A percentile compares a stretch with the other conserved stretches of the same genome.
phyloP scores from a whole-genome alignment of 1,140 invertebrate species.

The Chironomus tepperi region DNA sequence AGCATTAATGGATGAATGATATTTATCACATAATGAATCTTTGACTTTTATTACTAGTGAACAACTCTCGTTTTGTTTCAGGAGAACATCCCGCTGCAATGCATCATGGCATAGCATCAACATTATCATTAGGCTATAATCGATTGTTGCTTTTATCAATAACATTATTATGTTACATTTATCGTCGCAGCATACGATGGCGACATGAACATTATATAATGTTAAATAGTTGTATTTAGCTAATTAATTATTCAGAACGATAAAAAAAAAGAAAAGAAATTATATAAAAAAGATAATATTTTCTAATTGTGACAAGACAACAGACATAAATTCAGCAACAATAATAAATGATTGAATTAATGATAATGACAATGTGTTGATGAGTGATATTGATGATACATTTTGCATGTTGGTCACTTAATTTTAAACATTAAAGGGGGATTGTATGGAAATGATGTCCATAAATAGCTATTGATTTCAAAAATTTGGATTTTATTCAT shows the following conservation, averaged over 20 bases:
- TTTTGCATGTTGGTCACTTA: neutral
- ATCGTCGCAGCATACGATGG: conserved; percentile 27
- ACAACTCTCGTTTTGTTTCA: conserved; percentile 40
- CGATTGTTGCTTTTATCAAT: conserved; percentile 30
- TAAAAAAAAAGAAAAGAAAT: neutral
- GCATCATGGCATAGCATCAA: conserved; percentile 54
- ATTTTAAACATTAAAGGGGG: too few relatives aligned
- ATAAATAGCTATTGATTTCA: too few relatives aligned
- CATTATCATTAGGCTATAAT: conserved; percentile 34
- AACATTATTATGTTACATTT: conserved; percentile 28
- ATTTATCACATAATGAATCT: too few relatives aligned
- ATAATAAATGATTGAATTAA: neutral
- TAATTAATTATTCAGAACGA: conserved; percentile 19
- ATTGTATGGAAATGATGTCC: too few relatives aligned
- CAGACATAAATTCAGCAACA: neutral
- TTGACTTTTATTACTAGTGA: conserved; percentile 19
- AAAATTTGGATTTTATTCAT: too few relatives aligned
- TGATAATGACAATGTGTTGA: neutral
- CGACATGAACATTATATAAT: neutral
- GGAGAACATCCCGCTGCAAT: conserved; percentile 75
- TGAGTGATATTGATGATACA: neutral
- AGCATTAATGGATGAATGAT: too few relatives aligned
- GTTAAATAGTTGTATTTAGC: neutral
- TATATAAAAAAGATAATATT: too few relatives aligned
- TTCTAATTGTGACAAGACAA: too few relatives aligned